Evolutionary conservation across 2,888 invertebrate genomes (phyloP).

Genomic region (Limnephilus auricula): DNA sequence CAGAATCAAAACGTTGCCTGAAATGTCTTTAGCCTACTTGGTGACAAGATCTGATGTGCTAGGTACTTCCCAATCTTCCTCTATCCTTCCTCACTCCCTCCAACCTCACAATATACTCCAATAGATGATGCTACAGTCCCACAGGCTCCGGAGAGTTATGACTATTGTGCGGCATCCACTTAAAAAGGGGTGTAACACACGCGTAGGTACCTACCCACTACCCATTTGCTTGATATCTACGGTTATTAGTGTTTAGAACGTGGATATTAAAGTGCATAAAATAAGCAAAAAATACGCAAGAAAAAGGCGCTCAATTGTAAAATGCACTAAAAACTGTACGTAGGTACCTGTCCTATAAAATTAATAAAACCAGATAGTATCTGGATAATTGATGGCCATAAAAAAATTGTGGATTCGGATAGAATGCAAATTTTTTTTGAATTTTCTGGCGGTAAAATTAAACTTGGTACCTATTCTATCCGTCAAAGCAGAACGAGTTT

Average conservation of each 20-base stretch:
- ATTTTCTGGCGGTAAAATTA: constrained; percentile 13
- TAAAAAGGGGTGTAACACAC: too few species aligned
- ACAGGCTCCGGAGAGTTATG: too few species aligned
- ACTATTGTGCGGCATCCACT: too few species aligned
- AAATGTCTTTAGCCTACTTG: too few species aligned
- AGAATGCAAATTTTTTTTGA: background rate
- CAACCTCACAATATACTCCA: too few species aligned
- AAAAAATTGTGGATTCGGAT: background rate
- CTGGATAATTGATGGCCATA: background rate
- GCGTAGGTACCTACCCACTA: too few species aligned
- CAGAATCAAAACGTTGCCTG: too few species aligned
- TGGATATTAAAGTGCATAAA: background rate
- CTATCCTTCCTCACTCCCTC: too few species aligned
- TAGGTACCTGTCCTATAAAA: background rate
- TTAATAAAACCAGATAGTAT: background rate
- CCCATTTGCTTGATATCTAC: too few species aligned
- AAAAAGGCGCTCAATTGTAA: background rate
- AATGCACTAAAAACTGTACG: background rate
- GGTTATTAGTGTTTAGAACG: background rate
- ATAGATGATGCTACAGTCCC: too few species aligned
- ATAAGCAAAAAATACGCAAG: background rate
- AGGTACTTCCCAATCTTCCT: too few species aligned
- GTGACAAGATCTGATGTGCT: too few species aligned
- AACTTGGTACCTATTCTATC: background rate
- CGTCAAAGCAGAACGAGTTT: constrained; percentile 1